Conservation (phyloP, 2,797 vertebrate species). For the Meriones psammophilus region DNA sequence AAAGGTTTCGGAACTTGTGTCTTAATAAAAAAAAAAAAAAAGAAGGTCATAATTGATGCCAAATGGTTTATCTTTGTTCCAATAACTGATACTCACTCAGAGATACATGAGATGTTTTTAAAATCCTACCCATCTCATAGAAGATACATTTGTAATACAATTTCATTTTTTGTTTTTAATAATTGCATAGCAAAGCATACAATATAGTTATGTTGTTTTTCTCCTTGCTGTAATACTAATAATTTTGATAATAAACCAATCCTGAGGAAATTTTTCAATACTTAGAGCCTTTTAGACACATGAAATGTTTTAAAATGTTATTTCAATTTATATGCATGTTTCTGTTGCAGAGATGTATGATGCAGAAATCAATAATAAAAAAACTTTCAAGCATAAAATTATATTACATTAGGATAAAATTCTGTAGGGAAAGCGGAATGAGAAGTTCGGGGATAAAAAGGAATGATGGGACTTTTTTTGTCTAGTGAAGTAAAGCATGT, state of each 20-base stretch:
- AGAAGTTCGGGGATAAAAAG: slow-evolving; percentile 67
- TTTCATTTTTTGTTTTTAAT: slow-evolving; percentile 54
- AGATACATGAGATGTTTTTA: slow-evolving; percentile 5
- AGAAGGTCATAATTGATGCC: not conserved
- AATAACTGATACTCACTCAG: slow-evolving; percentile 21
- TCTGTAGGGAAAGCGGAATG: slow-evolving; percentile 51
- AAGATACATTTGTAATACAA: slow-evolving; percentile 54
- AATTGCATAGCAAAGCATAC: slow-evolving; percentile 57
- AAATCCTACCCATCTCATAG: slow-evolving; percentile 40
- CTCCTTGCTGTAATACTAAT: slow-evolving; percentile 63
- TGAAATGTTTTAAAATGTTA: slow-evolving; percentile 72
- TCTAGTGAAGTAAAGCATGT: slow-evolving; percentile 60
- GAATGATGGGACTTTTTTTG: slow-evolving; percentile 39
- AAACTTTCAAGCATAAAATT: slow-evolving; percentile 78
- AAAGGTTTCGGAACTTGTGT: slow-evolving; percentile 33
- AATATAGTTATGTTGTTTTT: slow-evolving; percentile 52
- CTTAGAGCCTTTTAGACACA: slow-evolving; percentile 55
- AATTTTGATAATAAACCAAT: slow-evolving; percentile 69
- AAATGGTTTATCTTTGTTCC: slow-evolving; percentile 32
- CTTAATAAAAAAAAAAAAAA: slow-evolving; percentile 61
- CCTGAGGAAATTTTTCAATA: slow-evolving; percentile 53
- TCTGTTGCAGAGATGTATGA: slow-evolving; percentile 70
- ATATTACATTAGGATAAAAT: slow-evolving; percentile 71
- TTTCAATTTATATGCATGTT: slow-evolving; percentile 66
- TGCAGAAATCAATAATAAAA: slow-evolving; percentile 72